Conservation (phyloP, 2,888 invertebrate genomes). For the Torymus texanus region DNA sequence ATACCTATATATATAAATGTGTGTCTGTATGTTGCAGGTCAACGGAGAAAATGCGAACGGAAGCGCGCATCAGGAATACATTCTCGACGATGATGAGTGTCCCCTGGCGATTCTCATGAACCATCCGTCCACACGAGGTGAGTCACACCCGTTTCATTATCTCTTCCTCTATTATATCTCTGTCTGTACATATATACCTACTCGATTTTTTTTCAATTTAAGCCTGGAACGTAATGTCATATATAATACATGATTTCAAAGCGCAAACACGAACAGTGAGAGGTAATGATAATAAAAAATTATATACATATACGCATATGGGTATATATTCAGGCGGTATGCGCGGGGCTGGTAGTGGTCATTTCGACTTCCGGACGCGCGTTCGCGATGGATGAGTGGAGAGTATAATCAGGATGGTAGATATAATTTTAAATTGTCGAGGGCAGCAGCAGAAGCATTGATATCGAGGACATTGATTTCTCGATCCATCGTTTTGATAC, state of each 20-base stretch:
- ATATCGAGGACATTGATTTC: too few relatives aligned
- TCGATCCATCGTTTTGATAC: too few relatives aligned
- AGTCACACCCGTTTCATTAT: slow-evolving; percentile 74
- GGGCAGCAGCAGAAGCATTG: too few relatives aligned
- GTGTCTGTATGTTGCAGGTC: slow-evolving; percentile 67
- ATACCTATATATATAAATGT: background rate
- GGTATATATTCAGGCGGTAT: background rate
- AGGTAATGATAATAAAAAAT: slow-evolving; percentile 1
- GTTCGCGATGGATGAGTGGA: too few relatives aligned
- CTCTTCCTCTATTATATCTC: background rate
- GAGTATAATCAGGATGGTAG: too few relatives aligned
- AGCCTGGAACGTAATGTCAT: slow-evolving; percentile 22
- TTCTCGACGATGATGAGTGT: slow-evolving; percentile 97
- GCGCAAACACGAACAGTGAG: background rate
- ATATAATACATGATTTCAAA: slow-evolving; percentile 20
- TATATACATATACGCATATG: slow-evolving; percentile 4
- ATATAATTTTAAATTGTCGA: too few relatives aligned
- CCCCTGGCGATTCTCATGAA: slow-evolving; percentile 96
- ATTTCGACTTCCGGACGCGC: slow-evolving; percentile 12
- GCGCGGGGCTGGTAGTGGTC: background rate
- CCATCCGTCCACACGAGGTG: slow-evolving; percentile 89
- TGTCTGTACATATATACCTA: background rate
- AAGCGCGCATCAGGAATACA: slow-evolving; percentile 88
- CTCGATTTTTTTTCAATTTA: slow-evolving; percentile 41
- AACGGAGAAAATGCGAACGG: slow-evolving; percentile 76